Evolutionary conservation across 2,797 vertebrate species (phyloP).

Genomic region (Oreortyx pictus): DNA sequence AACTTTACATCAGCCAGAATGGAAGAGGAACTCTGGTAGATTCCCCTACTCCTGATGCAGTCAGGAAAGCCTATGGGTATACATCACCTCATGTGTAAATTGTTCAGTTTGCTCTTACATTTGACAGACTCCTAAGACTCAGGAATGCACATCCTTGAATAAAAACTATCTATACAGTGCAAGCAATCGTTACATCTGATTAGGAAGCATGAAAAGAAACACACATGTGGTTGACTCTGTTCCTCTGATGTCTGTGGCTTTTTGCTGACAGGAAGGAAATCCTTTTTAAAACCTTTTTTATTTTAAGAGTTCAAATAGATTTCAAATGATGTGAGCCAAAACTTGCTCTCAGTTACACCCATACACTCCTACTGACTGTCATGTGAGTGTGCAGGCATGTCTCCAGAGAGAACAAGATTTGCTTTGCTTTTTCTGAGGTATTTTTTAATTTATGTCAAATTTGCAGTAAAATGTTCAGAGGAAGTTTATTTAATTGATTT

Average conservation of each 20-base stretch:
- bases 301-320: conserved; percentile 62
- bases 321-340: conserved; percentile 49
- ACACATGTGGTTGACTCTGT: conserved; percentile 23
- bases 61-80: conserved; percentile 53
- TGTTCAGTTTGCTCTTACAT: conserved; percentile 60
- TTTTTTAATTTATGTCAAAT: background rate
- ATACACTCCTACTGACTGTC: background rate
- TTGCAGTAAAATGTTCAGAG: background rate
- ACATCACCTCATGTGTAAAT: conserved; percentile 49
- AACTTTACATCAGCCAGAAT: background rate
- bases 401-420: background rate
- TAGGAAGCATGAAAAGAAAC: conserved; percentile 51
- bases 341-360: conserved; percentile 27
- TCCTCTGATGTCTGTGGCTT: conserved; percentile 48
- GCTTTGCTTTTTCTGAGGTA: background rate
- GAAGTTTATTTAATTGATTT: background rate
- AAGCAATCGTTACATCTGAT: conserved; percentile 21
- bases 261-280: conserved; percentile 74
- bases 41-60: background rate
- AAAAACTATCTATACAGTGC: background rate
- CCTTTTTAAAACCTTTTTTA: conserved; percentile 43
- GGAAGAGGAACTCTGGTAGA: background rate
- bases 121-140: conserved; percentile 52
- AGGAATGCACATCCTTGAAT: conserved; percentile 2
- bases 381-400: background rate